Evolutionary conservation across 2,113 vertebrate species (phyloP).

Genomic region (Sander lucioperca): DNA sequence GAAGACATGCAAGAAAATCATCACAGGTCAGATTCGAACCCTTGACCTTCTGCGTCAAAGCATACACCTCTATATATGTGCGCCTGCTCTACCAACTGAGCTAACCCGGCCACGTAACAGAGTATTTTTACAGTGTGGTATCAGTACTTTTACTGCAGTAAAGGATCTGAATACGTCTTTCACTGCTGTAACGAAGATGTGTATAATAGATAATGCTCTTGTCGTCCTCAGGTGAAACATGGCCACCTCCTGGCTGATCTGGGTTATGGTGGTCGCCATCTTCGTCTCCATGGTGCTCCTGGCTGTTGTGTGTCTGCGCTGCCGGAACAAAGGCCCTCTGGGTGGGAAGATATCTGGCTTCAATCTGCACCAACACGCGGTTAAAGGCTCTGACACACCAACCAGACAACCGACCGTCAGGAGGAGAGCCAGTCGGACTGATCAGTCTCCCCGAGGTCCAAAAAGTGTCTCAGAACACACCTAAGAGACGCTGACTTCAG

Average conservation of each 20-base stretch:
- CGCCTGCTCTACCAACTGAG: too few species aligned
- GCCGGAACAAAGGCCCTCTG: constrained; percentile 47
- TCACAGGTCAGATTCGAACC: too few species aligned
- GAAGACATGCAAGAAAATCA: too few species aligned
- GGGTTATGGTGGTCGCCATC: not conserved
- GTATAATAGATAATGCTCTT: not conserved
- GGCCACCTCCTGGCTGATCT: constrained; percentile 25
- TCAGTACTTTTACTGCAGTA: not conserved
- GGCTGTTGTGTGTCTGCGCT: constrained; percentile 53
- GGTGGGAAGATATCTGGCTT: constrained; percentile 29
- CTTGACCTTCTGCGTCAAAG: too few species aligned
- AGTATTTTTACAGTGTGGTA: not conserved
- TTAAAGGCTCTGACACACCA: not conserved
- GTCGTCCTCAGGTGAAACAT: constrained; percentile 59
- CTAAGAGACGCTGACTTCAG: too few species aligned
- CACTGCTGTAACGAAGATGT: not conserved
- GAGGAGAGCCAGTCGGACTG: too few species aligned
- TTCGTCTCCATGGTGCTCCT: constrained; percentile 44
- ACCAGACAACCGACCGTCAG: too few species aligned
- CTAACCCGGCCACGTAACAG: not conserved
- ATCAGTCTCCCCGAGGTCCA: too few species aligned
- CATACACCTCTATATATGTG: too few species aligned
- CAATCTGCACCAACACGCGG: not conserved
- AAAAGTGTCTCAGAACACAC: too few species aligned
- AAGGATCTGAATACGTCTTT: not conserved